These are phyloP conservation scores for Melolontha melolontha DNA, from an alignment of 2,888 invertebrate genomes.

Conservation along the genomic window DNA sequence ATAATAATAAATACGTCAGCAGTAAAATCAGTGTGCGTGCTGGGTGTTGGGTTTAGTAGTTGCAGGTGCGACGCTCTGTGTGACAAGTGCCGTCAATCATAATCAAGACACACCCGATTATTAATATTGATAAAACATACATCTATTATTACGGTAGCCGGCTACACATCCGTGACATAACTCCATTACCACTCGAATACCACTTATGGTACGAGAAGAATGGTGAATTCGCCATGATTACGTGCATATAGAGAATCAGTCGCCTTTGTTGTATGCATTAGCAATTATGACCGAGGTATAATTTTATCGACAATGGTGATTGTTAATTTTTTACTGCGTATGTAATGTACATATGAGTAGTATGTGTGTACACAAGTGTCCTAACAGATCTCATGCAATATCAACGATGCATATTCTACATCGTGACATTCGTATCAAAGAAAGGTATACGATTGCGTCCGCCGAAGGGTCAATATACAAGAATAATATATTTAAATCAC, in stretches of 20 bases:
- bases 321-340: constrained; percentile 32
- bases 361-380: too few species aligned
- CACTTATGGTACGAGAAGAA: constrained; percentile 40
- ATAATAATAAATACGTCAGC: constrained; percentile 39
- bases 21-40: constrained; percentile 22
- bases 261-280: constrained; percentile 43
- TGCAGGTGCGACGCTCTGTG: constrained; percentile 49
- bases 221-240: constrained; percentile 42
- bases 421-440: too few species aligned
- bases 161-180: constrained; percentile 46
- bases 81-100: constrained; percentile 51
- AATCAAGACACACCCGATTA: constrained; percentile 49
- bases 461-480: too few species aligned
- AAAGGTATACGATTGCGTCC: too few species aligned
- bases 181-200: constrained; percentile 46
- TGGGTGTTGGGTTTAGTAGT: constrained; percentile 31
- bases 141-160: constrained; percentile 48
- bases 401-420: too few species aligned
- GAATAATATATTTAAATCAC: too few species aligned
- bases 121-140: constrained; percentile 53
- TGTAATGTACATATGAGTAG: too few species aligned
- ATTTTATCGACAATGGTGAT: constrained; percentile 42
- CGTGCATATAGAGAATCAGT: constrained; percentile 22
- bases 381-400: too few species aligned
- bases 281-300: constrained; percentile 41